phyloP scores from a whole-genome alignment of 2,888 invertebrate genomes.

The Chymomyza fuscimana region DNA sequence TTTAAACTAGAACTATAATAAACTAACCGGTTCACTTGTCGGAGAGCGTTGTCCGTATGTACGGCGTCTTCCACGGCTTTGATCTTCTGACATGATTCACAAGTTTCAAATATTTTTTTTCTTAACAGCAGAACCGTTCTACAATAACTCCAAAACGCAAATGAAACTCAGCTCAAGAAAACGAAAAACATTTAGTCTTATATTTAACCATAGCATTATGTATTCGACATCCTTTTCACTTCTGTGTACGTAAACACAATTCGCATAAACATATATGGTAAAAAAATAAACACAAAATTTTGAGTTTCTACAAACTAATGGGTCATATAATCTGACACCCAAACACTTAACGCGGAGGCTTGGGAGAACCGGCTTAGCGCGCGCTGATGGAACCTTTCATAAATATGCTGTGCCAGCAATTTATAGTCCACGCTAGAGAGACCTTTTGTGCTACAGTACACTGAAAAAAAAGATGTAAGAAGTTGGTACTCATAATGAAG shows the following conservation, averaged over 20 bases:
- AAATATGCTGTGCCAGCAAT: background rate
- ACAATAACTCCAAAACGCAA: background rate
- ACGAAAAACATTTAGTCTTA: background rate
- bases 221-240: background rate
- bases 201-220: background rate
- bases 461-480: too few species aligned
- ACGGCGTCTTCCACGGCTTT: background rate
- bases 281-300: background rate
- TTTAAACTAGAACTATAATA: background rate
- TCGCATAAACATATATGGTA: background rate
- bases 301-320: background rate
- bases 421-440: background rate
- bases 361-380: background rate
- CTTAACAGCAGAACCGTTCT: background rate
- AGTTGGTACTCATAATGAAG: too few species aligned
- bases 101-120: background rate
- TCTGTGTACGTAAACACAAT: background rate
- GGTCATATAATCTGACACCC: too few species aligned
- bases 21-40: background rate
- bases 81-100: background rate
- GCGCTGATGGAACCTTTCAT: background rate
- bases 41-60: background rate
- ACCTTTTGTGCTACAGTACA: background rate
- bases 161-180: background rate
- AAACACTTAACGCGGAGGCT: background rate